Percentiles rank a stretch among this genome's conserved stretches.
phyloP scores from a whole-genome alignment of 2,888 invertebrate genomes.

The Agrilus biguttatus region DNA sequence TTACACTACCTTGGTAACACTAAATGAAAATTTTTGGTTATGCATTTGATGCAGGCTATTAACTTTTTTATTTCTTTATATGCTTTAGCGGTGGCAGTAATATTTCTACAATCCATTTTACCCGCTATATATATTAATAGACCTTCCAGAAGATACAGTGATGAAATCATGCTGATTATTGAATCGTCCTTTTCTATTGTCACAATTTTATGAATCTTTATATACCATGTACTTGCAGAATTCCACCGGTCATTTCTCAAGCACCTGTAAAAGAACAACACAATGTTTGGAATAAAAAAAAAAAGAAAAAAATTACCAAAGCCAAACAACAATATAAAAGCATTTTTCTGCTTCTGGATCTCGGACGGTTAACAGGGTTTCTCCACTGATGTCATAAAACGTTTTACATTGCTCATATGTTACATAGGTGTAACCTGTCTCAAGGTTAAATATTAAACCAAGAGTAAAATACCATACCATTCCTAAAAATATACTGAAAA shows the following conservation, averaged over 20 bases:
- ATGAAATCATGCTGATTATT: constrained; percentile 30
- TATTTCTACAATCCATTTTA: constrained; percentile 22
- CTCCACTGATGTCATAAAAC: constrained; percentile 40
- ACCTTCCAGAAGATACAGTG: constrained; percentile 40
- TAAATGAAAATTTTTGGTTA: constrained; percentile 17
- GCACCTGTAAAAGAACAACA: constrained; percentile 28
- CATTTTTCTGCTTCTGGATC: constrained; percentile 39
- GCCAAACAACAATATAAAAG: constrained; percentile 43
- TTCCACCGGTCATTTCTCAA: constrained; percentile 43
- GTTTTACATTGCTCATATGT: constrained; percentile 36
- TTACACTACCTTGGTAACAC: constrained; percentile 27
- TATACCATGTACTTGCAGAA: constrained; percentile 38
- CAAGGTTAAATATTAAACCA: constrained; percentile 40
- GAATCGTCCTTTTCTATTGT: constrained; percentile 20
- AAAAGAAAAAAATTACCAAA: constrained; percentile 34
- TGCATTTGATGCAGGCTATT: constrained; percentile 19
- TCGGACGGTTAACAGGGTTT: constrained; percentile 29
- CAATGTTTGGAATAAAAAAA: neutral
- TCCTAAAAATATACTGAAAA: constrained; percentile 18
- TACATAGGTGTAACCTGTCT: constrained; percentile 42
- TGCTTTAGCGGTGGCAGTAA: constrained; percentile 15
- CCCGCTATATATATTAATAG: constrained; percentile 37
- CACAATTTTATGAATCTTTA: constrained; percentile 27
- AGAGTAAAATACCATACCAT: constrained; percentile 46
- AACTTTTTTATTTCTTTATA: constrained; percentile 19